Percentiles rank a stretch among this genome's conserved stretches.
Conservation (phyloP, 2,797 vertebrate genomes). For the Gouania willdenowi region DNA sequence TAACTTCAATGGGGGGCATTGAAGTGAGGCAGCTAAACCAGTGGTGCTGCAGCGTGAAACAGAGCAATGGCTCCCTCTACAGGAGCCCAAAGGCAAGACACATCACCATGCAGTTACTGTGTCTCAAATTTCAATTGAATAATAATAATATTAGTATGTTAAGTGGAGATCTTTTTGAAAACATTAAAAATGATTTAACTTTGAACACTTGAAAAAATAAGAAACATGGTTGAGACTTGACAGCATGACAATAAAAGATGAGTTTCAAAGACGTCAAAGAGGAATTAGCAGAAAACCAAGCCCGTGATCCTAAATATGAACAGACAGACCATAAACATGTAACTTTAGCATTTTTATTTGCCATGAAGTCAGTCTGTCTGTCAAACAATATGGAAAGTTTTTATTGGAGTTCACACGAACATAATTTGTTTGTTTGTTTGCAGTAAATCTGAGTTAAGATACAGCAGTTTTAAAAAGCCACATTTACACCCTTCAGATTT, state of each 20-base stretch:
- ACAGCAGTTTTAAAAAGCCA: no score
- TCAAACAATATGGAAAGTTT: conserved; percentile 14
- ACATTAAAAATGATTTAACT: no score
- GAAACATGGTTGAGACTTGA: background rate
- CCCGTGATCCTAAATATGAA: conserved; percentile 11
- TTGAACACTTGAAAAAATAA: background rate
- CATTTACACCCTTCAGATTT: no score
- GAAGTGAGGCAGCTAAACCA: no score
- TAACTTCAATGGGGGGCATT: no score
- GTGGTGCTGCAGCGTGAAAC: conserved; percentile 16
- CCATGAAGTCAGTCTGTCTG: conserved; percentile 1
- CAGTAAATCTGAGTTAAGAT: conserved; percentile 7
- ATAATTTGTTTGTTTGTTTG: no score
- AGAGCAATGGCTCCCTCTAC: conserved; percentile 65
- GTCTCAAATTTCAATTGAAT: no score
- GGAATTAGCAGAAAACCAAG: conserved; percentile 1
- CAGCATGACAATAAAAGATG: conserved; percentile 3
- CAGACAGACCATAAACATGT: background rate
- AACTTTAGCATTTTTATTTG: conserved; percentile 2
- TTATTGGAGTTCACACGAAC: background rate
- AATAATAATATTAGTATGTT: no score
- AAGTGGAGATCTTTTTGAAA: no score
- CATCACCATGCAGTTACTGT: no score
- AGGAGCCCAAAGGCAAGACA: conserved; percentile 25
- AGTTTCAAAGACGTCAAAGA: conserved; percentile 3